Evolutionary conservation across 2,797 vertebrate species (phyloP).

Genomic region (Loris lydekkerianus): DNA sequence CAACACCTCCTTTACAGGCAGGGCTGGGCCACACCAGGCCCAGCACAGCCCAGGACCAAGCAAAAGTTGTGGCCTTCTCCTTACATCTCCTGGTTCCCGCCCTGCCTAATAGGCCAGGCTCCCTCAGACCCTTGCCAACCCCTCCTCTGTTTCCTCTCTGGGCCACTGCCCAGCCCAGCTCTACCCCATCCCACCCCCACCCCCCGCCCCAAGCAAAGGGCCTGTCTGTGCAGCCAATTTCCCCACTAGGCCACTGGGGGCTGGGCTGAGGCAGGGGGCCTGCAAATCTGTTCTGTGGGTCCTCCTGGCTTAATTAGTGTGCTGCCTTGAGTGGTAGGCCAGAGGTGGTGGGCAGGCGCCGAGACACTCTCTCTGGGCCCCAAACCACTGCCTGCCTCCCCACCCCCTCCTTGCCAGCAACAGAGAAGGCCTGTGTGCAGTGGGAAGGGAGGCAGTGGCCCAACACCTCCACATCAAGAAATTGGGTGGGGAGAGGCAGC

Average conservation of each 20-base stretch:
- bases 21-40: constrained; percentile 63
- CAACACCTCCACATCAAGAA: constrained; percentile 68
- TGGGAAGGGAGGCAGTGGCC: constrained; percentile 67
- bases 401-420: constrained; percentile 18
- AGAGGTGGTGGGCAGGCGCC: constrained; percentile 77
- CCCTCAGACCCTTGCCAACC: constrained; percentile 33
- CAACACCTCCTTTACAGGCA: constrained; percentile 84
- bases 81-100: constrained; percentile 41
- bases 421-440: constrained; percentile 74
- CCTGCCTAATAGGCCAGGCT: not conserved
- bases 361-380: constrained; percentile 70
- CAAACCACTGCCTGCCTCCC: constrained; percentile 64
- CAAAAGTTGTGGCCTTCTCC: constrained; percentile 63
- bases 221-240: constrained; percentile 64
- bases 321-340: constrained; percentile 54
- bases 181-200: not conserved
- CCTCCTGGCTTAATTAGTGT: constrained; percentile 61
- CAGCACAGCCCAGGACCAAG: not conserved
- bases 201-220: constrained; percentile 65
- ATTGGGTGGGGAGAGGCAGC: constrained; percentile 65
- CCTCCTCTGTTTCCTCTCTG: constrained; percentile 48
- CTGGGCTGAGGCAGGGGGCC: constrained; percentile 54
- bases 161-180: not conserved
- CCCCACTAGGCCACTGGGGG: constrained; percentile 65
- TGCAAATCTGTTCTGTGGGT: constrained; percentile 38